Evolutionary conservation across 2,888 invertebrate genomes (phyloP), one percentile per base, ranked within the genome.

Genomic region (Xestia xanthographa): DNA sequence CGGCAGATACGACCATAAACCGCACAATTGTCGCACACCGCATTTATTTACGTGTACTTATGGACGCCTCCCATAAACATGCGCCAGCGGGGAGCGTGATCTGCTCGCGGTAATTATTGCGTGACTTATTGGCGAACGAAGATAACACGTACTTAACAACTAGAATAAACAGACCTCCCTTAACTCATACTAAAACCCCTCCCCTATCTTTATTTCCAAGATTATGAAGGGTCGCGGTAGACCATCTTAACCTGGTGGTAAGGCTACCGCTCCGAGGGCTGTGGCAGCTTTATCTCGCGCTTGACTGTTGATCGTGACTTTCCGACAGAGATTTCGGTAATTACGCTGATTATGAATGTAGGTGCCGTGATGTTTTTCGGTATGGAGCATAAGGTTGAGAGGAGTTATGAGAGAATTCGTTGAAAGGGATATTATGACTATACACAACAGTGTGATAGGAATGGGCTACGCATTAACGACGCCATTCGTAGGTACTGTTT

Each of bases 51-150:
- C 83, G 79, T 80, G 82, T 91, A 90, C 90, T 94, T 93, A 94
- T 93, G 93, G 90, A 90, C 90, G 90, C 89, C 45, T 48, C 91
- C 60, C 93, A 94, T 95, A 96, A 96, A 96, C 95, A 95, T 94
- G 93, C 94, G 92, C 84, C 72, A 83, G 84, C 93, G 91, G 90
- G 92, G 93, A 91, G 94, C 92, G 95, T 94, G 95, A 94, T 94
- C 92, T 91, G 91, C 90, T 92, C 93, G 94, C 94, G 93, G 96
- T 95, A 96, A 96, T 96, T 96, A 96, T 95, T 94, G 95, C 94
- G 94, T 96, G 96, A 96, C 95, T 96, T 96, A 96, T 96, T 96
- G 96, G 93, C 94, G 94, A 92, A 93, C 91, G 92, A 92, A 95
- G 96, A 96, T 96, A 96, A 95, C 96, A 95, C 95, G 95, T 95